Percentiles rank a stretch among this genome's conserved stretches.
Evolutionary conservation across 35 echinoderm and acorn worm genomes (phyloP).

Genomic region (Eucidaris tribuloides): DNA sequence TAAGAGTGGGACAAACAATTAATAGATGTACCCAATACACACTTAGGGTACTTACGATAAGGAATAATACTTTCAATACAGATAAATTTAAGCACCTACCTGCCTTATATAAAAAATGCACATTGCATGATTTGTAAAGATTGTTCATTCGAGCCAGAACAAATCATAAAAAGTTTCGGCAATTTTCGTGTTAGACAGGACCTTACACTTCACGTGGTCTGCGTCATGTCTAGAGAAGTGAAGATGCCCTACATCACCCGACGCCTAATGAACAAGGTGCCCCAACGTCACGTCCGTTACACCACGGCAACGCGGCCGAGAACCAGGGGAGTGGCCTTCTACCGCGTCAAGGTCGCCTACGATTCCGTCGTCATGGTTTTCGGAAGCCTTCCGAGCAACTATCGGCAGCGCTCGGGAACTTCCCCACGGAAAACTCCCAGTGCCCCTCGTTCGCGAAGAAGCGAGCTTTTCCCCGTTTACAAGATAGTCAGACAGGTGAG

Average conservation of each 20-base stretch:
- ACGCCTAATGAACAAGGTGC: constrained; percentile 20
- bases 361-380: constrained; percentile 41
- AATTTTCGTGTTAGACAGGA: no score
- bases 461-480: neutral
- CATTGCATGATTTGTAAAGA: no score
- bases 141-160: no score
- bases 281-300: constrained; percentile 24
- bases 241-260: constrained; percentile 58
- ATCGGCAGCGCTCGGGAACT: constrained; percentile 6
- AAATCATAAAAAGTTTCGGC: no score
- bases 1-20: no score
- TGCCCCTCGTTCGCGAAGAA: neutral
- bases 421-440: neutral
- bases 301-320: constrained; percentile 50
- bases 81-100: no score
- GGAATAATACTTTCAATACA: no score
- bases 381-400: constrained; percentile 19
- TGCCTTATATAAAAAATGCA: no score
- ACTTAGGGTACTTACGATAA: no score
- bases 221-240: constrained; percentile 19
- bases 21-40: no score
- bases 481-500: constrained; percentile 52
- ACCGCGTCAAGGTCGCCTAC: constrained; percentile 45
- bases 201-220: constrained; percentile 41
- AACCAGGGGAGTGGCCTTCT: constrained; percentile 70